Conservation (phyloP, 1,140 invertebrate species). For the Sitophilus oryzae region DNA sequence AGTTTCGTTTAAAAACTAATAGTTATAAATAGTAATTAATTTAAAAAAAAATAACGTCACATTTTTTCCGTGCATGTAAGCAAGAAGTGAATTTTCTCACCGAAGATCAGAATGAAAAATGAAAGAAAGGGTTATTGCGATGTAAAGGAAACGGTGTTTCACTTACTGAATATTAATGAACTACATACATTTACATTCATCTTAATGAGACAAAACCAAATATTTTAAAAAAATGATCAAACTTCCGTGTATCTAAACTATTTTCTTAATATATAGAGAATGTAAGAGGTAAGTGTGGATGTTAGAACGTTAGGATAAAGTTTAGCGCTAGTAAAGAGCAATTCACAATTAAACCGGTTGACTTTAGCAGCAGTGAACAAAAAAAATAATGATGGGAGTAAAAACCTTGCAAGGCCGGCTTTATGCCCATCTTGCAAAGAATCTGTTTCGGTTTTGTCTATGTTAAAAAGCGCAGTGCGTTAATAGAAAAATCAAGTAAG, state of each 20-base stretch:
- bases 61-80: too few relatives aligned
- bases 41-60: too few relatives aligned
- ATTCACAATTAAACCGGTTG: conserved; percentile 18
- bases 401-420: conserved; percentile 22
- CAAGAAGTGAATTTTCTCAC: too few relatives aligned
- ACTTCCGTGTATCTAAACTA: too few relatives aligned
- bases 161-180: not conserved
- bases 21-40: too few relatives aligned
- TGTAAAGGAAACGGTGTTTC: not conserved
- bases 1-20: not conserved
- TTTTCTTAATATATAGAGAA: too few relatives aligned
- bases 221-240: too few relatives aligned
- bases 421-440: conserved; percentile 12
- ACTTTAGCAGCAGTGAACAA: not conserved
- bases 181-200: not conserved
- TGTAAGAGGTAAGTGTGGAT: too few relatives aligned
- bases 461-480: not conserved
- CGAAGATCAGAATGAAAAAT: too few relatives aligned
- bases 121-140: too few relatives aligned
- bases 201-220: too few relatives aligned
- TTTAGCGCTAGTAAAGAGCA: conserved; percentile 1
- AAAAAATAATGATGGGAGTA: conserved; percentile 21
- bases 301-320: conserved; percentile 3
- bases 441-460: not conserved
- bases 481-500: too few relatives aligned